Percentiles rank a stretch among this genome's conserved stretches.
phyloP scores from a whole-genome alignment of 2,888 invertebrate genomes.

The Crematogaster levior region DNA sequence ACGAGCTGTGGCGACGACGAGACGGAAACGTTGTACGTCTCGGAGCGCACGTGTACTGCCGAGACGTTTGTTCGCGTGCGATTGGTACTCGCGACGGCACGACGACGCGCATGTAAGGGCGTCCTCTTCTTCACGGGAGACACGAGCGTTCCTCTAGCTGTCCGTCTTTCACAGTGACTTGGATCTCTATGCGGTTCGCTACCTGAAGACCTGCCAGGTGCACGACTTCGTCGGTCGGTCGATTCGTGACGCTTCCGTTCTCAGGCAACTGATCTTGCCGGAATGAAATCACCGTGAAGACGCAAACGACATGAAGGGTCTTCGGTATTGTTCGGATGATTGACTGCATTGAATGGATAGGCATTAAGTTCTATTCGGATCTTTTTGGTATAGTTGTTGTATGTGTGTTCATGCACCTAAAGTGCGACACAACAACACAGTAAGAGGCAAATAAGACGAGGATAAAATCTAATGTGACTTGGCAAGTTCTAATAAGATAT shows the following conservation, averaged over 20 bases:
- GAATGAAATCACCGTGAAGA: not conserved
- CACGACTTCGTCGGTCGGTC: not conserved
- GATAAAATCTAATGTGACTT: too few relatives aligned
- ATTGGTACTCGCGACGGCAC: conserved; percentile 69
- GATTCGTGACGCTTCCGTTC: not conserved
- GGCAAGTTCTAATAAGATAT: too few relatives aligned
- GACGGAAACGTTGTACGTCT: conserved; percentile 47
- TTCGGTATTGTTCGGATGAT: not conserved
- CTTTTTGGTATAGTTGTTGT: too few relatives aligned
- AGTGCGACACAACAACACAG: too few relatives aligned
- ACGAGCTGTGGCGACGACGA: conserved; percentile 40
- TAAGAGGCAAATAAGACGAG: too few relatives aligned
- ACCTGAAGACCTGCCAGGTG: conserved; percentile 19
- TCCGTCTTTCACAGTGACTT: conserved; percentile 36
- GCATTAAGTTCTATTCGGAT: not conserved
- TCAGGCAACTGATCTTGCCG: not conserved
- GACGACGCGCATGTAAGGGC: conserved; percentile 73
- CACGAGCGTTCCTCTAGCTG: conserved; percentile 21
- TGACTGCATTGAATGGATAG: conserved; percentile 25
- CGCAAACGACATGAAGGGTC: not conserved
- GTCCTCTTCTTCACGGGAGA: conserved; percentile 59
- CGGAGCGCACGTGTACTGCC: conserved; percentile 73
- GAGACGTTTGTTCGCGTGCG: conserved; percentile 70
- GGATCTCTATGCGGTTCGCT: conserved; percentile 35
- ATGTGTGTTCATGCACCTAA: too few relatives aligned